Percentiles rank a stretch among this genome's conserved stretches.
Conservation (phyloP, 2,797 vertebrate species). For the Novumbra hubbsi region DNA sequence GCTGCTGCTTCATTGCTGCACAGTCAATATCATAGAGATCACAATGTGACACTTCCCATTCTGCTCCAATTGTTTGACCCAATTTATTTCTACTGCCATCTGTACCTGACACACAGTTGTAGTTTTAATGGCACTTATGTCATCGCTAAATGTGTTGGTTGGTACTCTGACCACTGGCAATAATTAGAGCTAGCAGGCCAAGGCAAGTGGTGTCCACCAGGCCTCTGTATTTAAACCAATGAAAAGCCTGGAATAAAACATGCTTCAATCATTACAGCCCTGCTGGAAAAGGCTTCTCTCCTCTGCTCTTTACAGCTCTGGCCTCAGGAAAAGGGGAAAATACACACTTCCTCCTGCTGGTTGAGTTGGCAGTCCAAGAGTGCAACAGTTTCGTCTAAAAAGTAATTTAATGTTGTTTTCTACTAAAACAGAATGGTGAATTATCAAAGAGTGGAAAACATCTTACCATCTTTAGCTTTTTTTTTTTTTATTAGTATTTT, state of each 20-base stretch:
- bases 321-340: slow-evolving; percentile 50
- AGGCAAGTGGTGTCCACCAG: slow-evolving; percentile 46
- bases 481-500: not conserved
- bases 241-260: slow-evolving; percentile 39
- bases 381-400: slow-evolving; percentile 57
- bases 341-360: slow-evolving; percentile 32
- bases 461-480: slow-evolving; percentile 23
- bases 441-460: slow-evolving; percentile 57
- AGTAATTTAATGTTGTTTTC: slow-evolving; percentile 40
- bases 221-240: slow-evolving; percentile 54
- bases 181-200: slow-evolving; percentile 5
- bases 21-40: not conserved
- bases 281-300: slow-evolving; percentile 30
- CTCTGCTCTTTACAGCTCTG: slow-evolving; percentile 22
- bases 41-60: no score
- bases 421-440: slow-evolving; percentile 43
- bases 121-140: slow-evolving; percentile 18
- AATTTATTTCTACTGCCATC: slow-evolving; percentile 1
- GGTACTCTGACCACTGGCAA: slow-evolving; percentile 12
- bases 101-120: slow-evolving; percentile 14
- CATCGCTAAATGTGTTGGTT: slow-evolving; percentile 21
- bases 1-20: no score
- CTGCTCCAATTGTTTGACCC: slow-evolving; percentile 4
- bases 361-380: slow-evolving; percentile 40
- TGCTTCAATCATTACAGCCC: slow-evolving; percentile 53